Evolutionary conservation across 2,888 invertebrate species (phyloP), one percentile per base, ranked within the genome.

Genomic region (Coenonympha glycerion): DNA sequence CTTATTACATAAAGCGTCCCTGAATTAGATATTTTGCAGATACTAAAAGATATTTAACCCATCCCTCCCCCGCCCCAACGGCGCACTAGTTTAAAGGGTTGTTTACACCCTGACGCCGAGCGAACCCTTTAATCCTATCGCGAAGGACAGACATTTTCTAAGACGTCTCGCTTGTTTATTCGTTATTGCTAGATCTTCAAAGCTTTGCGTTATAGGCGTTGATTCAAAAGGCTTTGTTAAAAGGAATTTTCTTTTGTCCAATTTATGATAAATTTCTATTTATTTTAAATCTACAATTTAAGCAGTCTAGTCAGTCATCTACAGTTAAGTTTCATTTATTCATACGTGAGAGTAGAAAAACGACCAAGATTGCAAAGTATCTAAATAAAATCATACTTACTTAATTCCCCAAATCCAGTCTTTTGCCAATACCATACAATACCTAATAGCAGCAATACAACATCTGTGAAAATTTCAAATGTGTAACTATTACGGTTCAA

Each of bases 81-180:
- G 71, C 77, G 70, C 78, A 81, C 80, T 81, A 81, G 77, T 79
- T 76, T 73, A 80, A 83, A 82, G 83, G 81, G 79, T 81, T 79
- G 76, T 80, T 79, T 75, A 75, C 78, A 76, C 61, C 60, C 68
- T 54, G 52, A 52, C 47, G 52, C 49, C 42, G 51, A 40, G 52
- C 50, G 22, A 57, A 49, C 52, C 55, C 58, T 51, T 46, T 51
- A 56, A 56, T 47, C 53, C 53, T 47, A 49, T 49, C 49, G 40
- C 34, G 44, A 15, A 44, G 15, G 44, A 21, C 31, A 47, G 47
- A 47, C 37, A 31, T 47, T 53, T 39, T 39, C 31, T 42, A 34
- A 50, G 50, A 50, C 30, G 26, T 33, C 40, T 40, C 18, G 40
- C 22, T 31, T 34, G 34, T 41, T 33, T 21, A 40, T 33, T 40